Percentiles rank a stretch among this genome's conserved stretches.
Evolutionary conservation across 2,888 invertebrate genomes (phyloP).

Genomic region (Torymus aiolomorphi): DNA sequence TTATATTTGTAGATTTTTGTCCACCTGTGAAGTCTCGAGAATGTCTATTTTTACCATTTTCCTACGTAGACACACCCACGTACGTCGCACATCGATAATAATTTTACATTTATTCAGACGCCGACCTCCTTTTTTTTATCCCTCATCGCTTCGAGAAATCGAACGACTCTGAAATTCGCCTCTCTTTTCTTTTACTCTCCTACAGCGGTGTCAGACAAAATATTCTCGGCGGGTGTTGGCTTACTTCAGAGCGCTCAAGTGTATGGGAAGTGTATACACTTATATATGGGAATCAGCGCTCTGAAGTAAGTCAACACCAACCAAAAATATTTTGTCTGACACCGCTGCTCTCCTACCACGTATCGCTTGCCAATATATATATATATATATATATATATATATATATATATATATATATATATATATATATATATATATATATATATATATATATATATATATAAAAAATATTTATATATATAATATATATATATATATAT

Average conservation of each 20-base stretch:
- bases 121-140: neutral
- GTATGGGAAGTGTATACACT: no score
- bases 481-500: slow-evolving; percentile 10
- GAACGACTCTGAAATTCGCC: neutral
- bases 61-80: slow-evolving; percentile 25
- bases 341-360: no score
- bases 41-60: slow-evolving; percentile 26
- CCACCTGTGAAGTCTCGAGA: slow-evolving; percentile 11
- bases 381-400: neutral
- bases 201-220: no score
- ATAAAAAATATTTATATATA: slow-evolving; percentile 19
- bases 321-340: no score
- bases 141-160: slow-evolving; percentile 46
- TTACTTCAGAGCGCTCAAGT: no score
- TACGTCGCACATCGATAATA: slow-evolving; percentile 35
- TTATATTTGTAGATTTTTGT: slow-evolving; percentile 30
- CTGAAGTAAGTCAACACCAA: no score
- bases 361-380: slow-evolving; percentile 19
- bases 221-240: no score
- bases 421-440: slow-evolving; percentile 10
- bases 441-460: slow-evolving; percentile 10
- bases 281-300: no score
- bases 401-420: slow-evolving; percentile 10
- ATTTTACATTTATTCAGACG: slow-evolving; percentile 45
- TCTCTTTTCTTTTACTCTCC: neutral